Percentiles rank a stretch among this genome's conserved stretches.
These are phyloP conservation scores for Australoheros scitulus DNA, from an alignment of 2,113 vertebrate species.

Conservation along the genomic window DNA sequence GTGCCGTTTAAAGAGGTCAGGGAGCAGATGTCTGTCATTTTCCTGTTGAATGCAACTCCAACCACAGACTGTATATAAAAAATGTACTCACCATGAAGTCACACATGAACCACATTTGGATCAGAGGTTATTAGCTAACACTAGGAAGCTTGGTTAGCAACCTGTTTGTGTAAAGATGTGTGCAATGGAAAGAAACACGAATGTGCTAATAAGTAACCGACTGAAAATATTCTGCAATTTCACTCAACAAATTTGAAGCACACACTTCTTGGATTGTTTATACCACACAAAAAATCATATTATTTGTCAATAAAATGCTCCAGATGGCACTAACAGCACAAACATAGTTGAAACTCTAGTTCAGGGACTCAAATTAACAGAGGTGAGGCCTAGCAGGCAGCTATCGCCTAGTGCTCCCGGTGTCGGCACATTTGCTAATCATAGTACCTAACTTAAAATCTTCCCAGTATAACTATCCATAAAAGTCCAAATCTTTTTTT, in stretches of 20 bases:
- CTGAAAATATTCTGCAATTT: background rate
- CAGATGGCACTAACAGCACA: background rate
- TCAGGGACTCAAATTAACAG: background rate
- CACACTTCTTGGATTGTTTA: background rate
- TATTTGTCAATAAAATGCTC: background rate
- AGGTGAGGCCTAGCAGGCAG: background rate
- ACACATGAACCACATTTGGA: background rate
- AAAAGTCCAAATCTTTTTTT: no score
- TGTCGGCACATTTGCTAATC: no score
- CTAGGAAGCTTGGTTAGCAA: background rate
- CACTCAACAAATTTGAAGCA: no score
- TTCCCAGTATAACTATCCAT: no score
- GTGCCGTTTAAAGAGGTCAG: background rate
- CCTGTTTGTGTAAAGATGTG: background rate
- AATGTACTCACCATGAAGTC: background rate
- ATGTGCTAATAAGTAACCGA: background rate
- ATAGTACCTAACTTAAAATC: no score
- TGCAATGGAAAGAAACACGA: background rate
- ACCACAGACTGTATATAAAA: rapidly evolving
- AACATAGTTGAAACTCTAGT: background rate
- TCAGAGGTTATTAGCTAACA: background rate
- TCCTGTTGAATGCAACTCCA: background rate
- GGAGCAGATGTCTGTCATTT: background rate
- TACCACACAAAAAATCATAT: background rate
- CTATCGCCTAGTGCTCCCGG: background rate